phyloP scores from a whole-genome alignment of 2,888 invertebrate species.

The Deilephila porcellus region DNA sequence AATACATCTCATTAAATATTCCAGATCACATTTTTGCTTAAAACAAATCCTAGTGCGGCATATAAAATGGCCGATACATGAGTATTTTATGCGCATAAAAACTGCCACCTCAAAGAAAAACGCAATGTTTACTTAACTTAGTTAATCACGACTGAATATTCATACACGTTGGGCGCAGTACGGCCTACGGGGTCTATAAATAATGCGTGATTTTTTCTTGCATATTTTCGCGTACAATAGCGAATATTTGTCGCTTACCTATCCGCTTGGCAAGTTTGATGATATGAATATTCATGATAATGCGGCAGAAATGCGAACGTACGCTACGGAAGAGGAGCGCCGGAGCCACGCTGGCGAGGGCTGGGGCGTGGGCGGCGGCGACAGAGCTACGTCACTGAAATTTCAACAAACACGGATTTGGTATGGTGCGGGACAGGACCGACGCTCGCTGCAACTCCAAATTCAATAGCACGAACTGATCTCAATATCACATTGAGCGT shows the following conservation, averaged over 20 bases:
- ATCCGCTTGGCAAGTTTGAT: slow-evolving; percentile 51
- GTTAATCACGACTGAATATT: slow-evolving; percentile 1
- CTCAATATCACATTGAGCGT: slow-evolving; percentile 38
- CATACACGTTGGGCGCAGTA: neutral
- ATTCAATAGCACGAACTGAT: slow-evolving; percentile 36
- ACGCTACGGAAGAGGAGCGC: slow-evolving; percentile 60
- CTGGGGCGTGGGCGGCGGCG: slow-evolving; percentile 57
- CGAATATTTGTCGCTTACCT: slow-evolving; percentile 44
- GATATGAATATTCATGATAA: slow-evolving; percentile 62
- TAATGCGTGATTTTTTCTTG: slow-evolving; percentile 19
- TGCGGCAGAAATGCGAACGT: slow-evolving; percentile 54
- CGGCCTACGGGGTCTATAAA: neutral
- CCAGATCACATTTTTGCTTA: slow-evolving; percentile 12
- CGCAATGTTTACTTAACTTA: neutral
- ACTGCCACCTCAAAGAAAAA: neutral
- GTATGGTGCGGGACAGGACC: slow-evolving; percentile 41
- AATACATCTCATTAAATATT: neutral
- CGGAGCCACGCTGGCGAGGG: slow-evolving; percentile 61
- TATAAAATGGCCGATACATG: neutral
- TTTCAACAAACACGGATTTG: slow-evolving; percentile 55
- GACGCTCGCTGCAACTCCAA: slow-evolving; percentile 51
- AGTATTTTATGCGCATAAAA: neutral
- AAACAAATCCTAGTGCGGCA: neutral
- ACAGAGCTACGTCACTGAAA: slow-evolving; percentile 63
- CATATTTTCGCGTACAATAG: slow-evolving; percentile 20